These are phyloP conservation scores for Papilio polytes DNA, from an alignment of 1,140 invertebrate species.

Conservation along the genomic window DNA sequence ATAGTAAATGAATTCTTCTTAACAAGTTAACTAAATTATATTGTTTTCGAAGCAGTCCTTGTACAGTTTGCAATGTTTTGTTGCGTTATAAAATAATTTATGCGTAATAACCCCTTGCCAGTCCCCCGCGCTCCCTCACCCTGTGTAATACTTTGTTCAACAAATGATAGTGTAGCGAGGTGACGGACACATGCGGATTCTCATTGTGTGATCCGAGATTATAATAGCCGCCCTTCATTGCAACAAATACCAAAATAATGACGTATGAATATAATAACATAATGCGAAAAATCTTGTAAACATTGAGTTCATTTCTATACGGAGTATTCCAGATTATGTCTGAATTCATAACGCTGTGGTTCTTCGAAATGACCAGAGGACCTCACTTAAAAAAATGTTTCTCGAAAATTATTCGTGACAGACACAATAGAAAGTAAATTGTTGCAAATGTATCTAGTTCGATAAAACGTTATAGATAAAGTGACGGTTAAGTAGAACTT, in stretches of 20 bases:
- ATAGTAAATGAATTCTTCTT: not conserved
- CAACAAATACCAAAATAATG: not conserved
- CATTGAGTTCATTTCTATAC: too few relatives aligned
- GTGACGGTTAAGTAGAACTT: not conserved
- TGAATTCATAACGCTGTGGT: too few relatives aligned
- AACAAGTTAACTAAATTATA: not conserved
- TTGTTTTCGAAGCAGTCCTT: not conserved
- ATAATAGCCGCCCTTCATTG: not conserved
- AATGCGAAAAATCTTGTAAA: too few relatives aligned
- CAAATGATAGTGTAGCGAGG: slow-evolving; percentile 47
- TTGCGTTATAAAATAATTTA: slow-evolving; percentile 60
- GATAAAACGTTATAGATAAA: not conserved
- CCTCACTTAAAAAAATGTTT: too few relatives aligned
- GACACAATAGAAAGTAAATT: not conserved
- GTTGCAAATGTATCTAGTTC: not conserved
- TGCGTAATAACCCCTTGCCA: slow-evolving; percentile 51
- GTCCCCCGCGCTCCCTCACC: slow-evolving; percentile 26
- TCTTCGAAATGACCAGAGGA: too few relatives aligned
- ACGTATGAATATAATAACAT: not conserved
- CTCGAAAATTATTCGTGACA: too few relatives aligned
- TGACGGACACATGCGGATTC: slow-evolving; percentile 34
- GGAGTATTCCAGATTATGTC: too few relatives aligned
- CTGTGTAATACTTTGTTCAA: slow-evolving; percentile 48
- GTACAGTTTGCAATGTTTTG: slow-evolving; percentile 30
- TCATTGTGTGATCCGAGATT: not conserved